Percentiles rank a stretch among this genome's conserved stretches.
Evolutionary conservation across 2,113 vertebrate genomes (phyloP).

Genomic region (Arvicanthis niloticus): DNA sequence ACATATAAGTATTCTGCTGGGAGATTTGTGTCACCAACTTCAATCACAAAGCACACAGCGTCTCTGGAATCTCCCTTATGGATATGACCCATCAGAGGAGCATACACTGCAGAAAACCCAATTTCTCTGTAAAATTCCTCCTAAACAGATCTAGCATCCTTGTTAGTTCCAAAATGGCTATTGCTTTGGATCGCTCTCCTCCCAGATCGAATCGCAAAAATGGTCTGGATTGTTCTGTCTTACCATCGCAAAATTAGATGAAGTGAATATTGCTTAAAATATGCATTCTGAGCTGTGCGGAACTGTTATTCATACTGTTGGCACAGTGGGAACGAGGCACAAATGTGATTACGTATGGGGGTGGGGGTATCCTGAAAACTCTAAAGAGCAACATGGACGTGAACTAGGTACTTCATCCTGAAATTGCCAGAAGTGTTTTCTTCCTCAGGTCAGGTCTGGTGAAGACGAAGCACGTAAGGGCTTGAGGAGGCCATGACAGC

Average conservation of each 20-base stretch:
- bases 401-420: slow-evolving; percentile 2
- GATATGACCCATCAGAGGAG: slow-evolving; percentile 59
- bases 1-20: slow-evolving; percentile 75
- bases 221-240: slow-evolving; percentile 49
- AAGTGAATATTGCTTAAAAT: slow-evolving; percentile 67
- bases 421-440: slow-evolving; percentile 45
- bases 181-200: slow-evolving; percentile 68
- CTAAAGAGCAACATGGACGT: slow-evolving; percentile 49
- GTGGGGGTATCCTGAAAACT: slow-evolving; percentile 40
- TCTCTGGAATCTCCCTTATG: slow-evolving; percentile 69
- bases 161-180: slow-evolving; percentile 73
- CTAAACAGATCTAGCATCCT: slow-evolving; percentile 67
- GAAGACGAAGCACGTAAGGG: not conserved
- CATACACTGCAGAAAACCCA: slow-evolving; percentile 59
- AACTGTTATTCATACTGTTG: slow-evolving; percentile 63
- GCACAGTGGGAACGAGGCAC: slow-evolving; percentile 6
- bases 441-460: slow-evolving; percentile 13
- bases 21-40: slow-evolving; percentile 78
- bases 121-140: slow-evolving; percentile 74
- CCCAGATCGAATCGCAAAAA: slow-evolving; percentile 62
- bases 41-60: slow-evolving; percentile 65
- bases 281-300: slow-evolving; percentile 39
- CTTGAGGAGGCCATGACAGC: not conserved
- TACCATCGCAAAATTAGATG: slow-evolving; percentile 67
- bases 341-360: slow-evolving; percentile 29